Conservation (phyloP, 2,113 vertebrate species). For the Fukomys damarensis region DNA sequence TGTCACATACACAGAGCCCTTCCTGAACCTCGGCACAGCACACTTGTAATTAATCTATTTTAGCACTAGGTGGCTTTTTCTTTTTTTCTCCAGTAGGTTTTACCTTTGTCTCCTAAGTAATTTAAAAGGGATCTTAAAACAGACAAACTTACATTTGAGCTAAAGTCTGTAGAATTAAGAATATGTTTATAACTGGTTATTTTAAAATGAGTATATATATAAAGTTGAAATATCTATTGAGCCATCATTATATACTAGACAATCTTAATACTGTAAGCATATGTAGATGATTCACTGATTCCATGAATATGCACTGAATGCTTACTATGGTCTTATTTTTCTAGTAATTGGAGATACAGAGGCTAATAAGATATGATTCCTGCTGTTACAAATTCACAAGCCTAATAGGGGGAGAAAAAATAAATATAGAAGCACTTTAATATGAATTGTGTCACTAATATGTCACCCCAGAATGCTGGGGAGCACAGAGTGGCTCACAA, state of each 20-base stretch:
- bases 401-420: neutral
- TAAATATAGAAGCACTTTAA: neutral
- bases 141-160: neutral
- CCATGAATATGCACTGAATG: neutral
- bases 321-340: constrained; percentile 24
- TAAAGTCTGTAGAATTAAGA: neutral
- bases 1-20: neutral
- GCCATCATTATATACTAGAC: neutral
- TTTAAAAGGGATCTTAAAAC: neutral
- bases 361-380: neutral
- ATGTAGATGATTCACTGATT: neutral
- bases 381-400: neutral
- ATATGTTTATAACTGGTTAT: constrained; percentile 16
- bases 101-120: neutral
- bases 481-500: neutral
- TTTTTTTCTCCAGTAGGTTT: neutral
- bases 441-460: neutral
- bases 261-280: neutral
- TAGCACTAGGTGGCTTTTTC: neutral
- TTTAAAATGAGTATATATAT: neutral
- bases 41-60: neutral
- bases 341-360: neutral
- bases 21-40: neutral
- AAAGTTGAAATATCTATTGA: neutral
- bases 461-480: neutral